Evolutionary conservation across 1,140 invertebrate genomes (phyloP).

Genomic region (Hycleus cichorii): DNA sequence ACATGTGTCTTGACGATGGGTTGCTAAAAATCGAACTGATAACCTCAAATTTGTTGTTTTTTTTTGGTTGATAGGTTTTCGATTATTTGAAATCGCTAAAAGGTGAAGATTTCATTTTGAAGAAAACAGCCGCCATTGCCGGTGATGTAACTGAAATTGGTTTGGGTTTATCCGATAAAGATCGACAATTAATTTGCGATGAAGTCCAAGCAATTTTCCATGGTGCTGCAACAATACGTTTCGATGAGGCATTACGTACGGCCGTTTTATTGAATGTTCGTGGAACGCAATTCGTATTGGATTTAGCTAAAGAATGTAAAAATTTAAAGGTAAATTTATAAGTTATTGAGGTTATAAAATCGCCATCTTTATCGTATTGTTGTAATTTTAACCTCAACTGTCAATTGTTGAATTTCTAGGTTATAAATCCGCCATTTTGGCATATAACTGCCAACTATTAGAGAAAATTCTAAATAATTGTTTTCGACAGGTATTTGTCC

Average conservation of each 20-base stretch:
- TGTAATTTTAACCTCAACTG: too few relatives aligned
- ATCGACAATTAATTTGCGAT: conserved; percentile 42
- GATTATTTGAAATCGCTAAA: conserved; percentile 23
- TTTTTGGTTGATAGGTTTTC: neutral
- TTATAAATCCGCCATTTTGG: too few relatives aligned
- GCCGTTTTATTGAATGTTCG: conserved; percentile 51
- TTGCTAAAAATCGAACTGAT: neutral
- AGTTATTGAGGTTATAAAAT: too few relatives aligned
- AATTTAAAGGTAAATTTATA: conserved; percentile 34
- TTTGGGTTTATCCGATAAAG: conserved; percentile 44
- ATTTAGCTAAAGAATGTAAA: conserved; percentile 51
- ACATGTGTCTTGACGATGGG: neutral
- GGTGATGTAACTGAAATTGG: conserved; percentile 68
- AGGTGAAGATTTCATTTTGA: conserved; percentile 33
- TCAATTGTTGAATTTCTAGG: too few relatives aligned
- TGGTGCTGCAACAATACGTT: conserved; percentile 59
- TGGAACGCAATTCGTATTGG: conserved; percentile 56
- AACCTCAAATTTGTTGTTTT: neutral
- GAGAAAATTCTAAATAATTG: neutral
- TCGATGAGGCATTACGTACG: conserved; percentile 56
- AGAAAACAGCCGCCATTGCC: conserved; percentile 62
- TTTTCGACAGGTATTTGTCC: conserved; percentile 41
- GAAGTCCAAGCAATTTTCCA: conserved; percentile 60
- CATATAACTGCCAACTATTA: too few relatives aligned
- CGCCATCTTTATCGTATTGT: too few relatives aligned